Base-by-base conservation (phyloP, 2,888 invertebrate genomes). In the Lycocerus yunnanus region DNA sequence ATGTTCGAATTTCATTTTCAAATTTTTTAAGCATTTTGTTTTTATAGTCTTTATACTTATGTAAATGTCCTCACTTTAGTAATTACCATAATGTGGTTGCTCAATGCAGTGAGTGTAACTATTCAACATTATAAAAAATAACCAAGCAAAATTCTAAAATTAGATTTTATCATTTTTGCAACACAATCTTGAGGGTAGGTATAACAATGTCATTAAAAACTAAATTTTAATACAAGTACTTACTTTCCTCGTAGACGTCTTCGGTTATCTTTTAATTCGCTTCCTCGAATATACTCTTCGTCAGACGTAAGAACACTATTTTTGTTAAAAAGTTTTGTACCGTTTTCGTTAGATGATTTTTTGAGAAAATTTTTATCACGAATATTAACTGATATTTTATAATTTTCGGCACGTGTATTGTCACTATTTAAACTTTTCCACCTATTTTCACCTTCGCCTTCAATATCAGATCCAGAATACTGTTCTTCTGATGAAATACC, bases 401-500 rank as follows among this genome's bases (percentile, higher is more conserved):
- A 18, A 18, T 2, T 63, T 63, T 63, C 20, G 13, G 18, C n/a
- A 61, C 61, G 18, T 15, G 16, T 63, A 18, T 13, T 63, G 16
- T 16, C 60, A 63, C 61, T 15, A 18, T 63, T 58, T 59, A 65
- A 69, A 24, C 66, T 66, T 11, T 71, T 68, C 14, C 59, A 61
- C 10, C 15, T 67, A 24, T 66, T 58, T 20, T 73, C 67, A 15
- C 67, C 70, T 59, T 79, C 74, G 75, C 67, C 72, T 65, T 75
- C 73, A 18, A 77, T 77, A 71, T 85, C 85, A 58, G 84, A 84
- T 75, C 84, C 85, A 43, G 85, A 85, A 70, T 82, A 84, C 3
- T 86, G 86, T 76, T 85, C 85, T 78, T 86, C 84, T 60, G 86
- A 86, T 15, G 86, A 87, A 66, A 87, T 86, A 15, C 87, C 87